Evolutionary conservation across 2,888 invertebrate species (phyloP), one percentile per base, ranked within the genome.

Genomic region (Mayetiola destructor): DNA sequence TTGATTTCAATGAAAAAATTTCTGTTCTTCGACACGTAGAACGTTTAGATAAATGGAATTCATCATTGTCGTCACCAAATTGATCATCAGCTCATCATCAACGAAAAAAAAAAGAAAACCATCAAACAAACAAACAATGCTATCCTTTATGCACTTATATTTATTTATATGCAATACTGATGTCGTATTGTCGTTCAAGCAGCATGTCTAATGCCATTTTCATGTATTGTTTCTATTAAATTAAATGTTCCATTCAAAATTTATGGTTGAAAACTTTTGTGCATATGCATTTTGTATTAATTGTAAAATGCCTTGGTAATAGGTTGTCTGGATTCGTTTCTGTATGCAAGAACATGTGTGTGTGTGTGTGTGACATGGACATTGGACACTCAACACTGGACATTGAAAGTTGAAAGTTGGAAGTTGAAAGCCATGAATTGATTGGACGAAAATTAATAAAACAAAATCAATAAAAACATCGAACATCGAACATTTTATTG

Each of bases 171-270:
- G n/a, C n/a, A n/a, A 32, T 32, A 32, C 32, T 9, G 12, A 32
- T 42, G 42, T 23, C 23, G 42, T 14, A 42, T 21, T n/a, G 48
- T 48, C 27, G 27, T 48, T n/a, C n/a, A 48, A 48, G 48, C 48
- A 27, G 48, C 27, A 27, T 48, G 48, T 48, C 48, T 48, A 48
- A 48, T 48, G 53, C 18, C 29, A 53, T 30, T 53, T 53, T 29
- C 53, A 53, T 53, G 53, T 53, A 52, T 29, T 52, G 52, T 23
- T 52, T 29, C 52, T 52, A 52, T 53, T 53, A 53, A 53, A 53
- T 53, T 53, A 53, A 53, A 53, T 53, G 53, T 53, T 53, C 32
- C 53, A 53, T 53, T 53, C 20, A 53, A 53, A 53, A 53, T 53
- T 53, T 53, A 53, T 53, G 12, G 53, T 20, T 20, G 32, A 53